Evolutionary conservation across 2,888 invertebrate species (phyloP), one percentile per base, ranked within the genome.

Genomic region (Agrotis segetum): DNA sequence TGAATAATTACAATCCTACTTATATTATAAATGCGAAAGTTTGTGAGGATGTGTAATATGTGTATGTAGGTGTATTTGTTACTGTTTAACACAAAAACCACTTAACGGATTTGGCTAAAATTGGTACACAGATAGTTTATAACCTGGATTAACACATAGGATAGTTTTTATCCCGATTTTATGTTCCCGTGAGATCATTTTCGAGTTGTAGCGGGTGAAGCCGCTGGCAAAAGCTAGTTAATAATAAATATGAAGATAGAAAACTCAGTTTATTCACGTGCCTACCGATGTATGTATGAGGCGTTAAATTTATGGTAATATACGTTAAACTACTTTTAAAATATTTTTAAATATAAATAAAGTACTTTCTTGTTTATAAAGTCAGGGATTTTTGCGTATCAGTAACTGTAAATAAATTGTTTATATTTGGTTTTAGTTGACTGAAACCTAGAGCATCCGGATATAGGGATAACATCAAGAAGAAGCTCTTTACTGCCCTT

Each of bases 401-500:
- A 19, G 14, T 34, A 34, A 14, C 5, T n/a, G 21, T 9, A 34
- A 52, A 52, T 53, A 24, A 68, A 68, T 13, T 29, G 16, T 44
- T n/a, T 19, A 9, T 24, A 17, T 55, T 29, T 55, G 17, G 29
- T n/a, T 29, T 55, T 29, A 55, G 16, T 50, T n/a, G n/a, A 13
- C 24, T 53, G 3, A 58, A n/a, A 47, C 11, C 14, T 47, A 16
- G 21, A 50, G 17, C n/a, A 21, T 59, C 29, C 17, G 21, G 49
- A 55, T 29, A 49, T 52, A 63, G 47, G 21, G 16, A 53, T 47
- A 56, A 6, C 19, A 62, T 47, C 61, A 34, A 58, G 47, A 40
- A 75, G 49, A 19, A 19, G 34, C 58, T 58, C 49, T 74, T 69
- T 46, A 67, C 29, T 71, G 63, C 21, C 60, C 55, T 61, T 21